Percentiles rank a stretch among this genome's conserved stretches.
Evolutionary conservation across 2,113 vertebrate genomes (phyloP).

Genomic region (Oreochromis spilurus): DNA sequence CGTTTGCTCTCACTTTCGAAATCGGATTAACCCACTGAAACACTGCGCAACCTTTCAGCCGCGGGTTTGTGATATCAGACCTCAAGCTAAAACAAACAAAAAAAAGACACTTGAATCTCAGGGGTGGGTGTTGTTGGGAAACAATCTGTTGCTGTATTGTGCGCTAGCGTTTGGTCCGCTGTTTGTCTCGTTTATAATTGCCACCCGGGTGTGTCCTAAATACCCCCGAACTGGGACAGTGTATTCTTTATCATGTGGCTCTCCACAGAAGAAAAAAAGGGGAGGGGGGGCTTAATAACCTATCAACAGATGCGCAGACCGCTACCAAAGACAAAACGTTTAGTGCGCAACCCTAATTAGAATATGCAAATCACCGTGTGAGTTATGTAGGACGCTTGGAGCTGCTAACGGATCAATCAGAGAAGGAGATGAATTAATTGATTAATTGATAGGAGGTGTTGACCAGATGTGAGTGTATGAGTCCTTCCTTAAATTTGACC

Average conservation of each 20-base stretch:
- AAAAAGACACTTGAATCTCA: neutral
- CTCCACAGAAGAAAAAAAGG: neutral
- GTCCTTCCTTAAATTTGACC: neutral
- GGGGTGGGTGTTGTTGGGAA: neutral
- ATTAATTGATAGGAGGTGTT: neutral
- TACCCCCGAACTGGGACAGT: conserved; percentile 46
- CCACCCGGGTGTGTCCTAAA: conserved; percentile 59
- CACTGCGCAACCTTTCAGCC: neutral
- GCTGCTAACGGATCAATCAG: neutral
- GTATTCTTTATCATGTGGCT: conserved; percentile 42
- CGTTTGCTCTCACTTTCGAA: conserved; percentile 5
- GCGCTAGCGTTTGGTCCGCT: neutral
- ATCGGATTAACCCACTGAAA: neutral
- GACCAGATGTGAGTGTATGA: neutral
- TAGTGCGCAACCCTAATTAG: conserved; percentile 52
- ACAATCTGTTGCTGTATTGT: neutral
- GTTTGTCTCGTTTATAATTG: conserved; percentile 40
- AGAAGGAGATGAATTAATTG: neutral
- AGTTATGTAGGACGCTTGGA: neutral
- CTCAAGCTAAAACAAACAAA: neutral
- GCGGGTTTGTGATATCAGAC: neutral
- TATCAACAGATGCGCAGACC: conserved; percentile 59
- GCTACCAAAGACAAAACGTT: conserved; percentile 45
- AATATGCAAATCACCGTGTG: conserved; percentile 61
- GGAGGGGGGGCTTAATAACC: conserved; percentile 12